Conservation (phyloP, 2,113 vertebrate species). For the Centropus unirufus region DNA sequence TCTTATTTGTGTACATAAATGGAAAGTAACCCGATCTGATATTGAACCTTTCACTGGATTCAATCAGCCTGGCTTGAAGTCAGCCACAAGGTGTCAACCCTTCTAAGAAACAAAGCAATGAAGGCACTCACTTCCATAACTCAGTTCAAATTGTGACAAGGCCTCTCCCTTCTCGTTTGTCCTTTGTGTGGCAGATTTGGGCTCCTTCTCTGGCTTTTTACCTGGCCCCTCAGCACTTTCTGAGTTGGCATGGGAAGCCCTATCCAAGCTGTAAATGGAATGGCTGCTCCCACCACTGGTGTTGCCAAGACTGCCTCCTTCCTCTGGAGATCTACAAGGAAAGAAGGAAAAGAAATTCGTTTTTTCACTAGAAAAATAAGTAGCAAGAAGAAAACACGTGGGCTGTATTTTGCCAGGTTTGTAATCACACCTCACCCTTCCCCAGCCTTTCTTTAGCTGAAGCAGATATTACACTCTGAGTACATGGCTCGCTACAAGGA, state of each 20-base stretch:
- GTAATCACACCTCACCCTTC: background rate
- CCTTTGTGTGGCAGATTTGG: constrained; percentile 78
- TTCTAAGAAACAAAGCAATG: background rate
- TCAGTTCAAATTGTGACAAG: constrained; percentile 88
- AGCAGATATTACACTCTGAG: background rate
- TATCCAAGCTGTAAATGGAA: constrained; percentile 84
- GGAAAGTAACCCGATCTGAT: background rate
- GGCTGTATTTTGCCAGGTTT: background rate
- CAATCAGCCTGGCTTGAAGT: background rate
- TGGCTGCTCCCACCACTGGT: constrained; percentile 65
- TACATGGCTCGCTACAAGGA: background rate
- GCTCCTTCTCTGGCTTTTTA: constrained; percentile 88
- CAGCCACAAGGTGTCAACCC: background rate
- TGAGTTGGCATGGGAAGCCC: constrained; percentile 56
- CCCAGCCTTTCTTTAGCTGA: background rate
- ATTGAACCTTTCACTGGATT: background rate
- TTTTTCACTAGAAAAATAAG: background rate
- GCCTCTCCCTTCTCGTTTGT: constrained; percentile 82
- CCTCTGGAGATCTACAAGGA: constrained; percentile 80
- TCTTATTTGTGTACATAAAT: background rate
- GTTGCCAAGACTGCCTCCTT: constrained; percentile 72
- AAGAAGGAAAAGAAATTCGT: background rate
- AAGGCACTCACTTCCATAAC: constrained; percentile 88
- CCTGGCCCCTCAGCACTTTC: constrained; percentile 74
- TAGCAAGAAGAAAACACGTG: background rate